Evolutionary conservation across 2,113 vertebrate genomes (phyloP), one percentile per base, ranked within the genome.

Genomic region (Perccottus glenii): DNA sequence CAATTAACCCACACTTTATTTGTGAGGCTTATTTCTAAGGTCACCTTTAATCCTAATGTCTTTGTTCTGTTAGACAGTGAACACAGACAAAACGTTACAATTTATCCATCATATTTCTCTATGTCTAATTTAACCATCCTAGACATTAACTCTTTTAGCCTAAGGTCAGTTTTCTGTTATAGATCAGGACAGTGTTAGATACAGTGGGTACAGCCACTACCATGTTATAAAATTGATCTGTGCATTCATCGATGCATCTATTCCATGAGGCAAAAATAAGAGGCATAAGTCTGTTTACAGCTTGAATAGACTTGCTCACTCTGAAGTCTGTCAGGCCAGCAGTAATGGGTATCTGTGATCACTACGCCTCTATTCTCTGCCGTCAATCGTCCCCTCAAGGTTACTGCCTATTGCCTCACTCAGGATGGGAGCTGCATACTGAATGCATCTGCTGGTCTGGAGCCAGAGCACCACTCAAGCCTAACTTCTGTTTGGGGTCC

Each of bases 301-400:
- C 77, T 67, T 80, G 60, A 83, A 88, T 81, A 75, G 70, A 69
- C 48, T 73, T 19, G 46, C 67, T 62, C 69, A 56, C 73, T 71
- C 61, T 16, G 55, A 60, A 11, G 61, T 70, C 73, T 73, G 73
- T 27, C 35, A 76, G 33, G 6, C 33, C 6, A 15, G 60, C 72
- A 35, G 51, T 42, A 50, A 59, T 53, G 38, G 57, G 42, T 73
- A 75, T 38, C 44, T 19, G 46, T 44, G 6, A 57, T 75, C 75
- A 42, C 69, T 63, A 38, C 43, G 60, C 67, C 58, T 38, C 58
- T 42, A 47, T 67, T 51, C 77, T 75, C 32, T 36, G 12, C 14
- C 9, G 52, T 38, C 74, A 65, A 32, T 59, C 14, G 56, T 46
- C 59, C 78, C 81, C 67, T 85, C 81, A 87, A 85, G 84, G 85